Conservation (phyloP, 2,797 vertebrate species). For the Sandelia bainsii region DNA sequence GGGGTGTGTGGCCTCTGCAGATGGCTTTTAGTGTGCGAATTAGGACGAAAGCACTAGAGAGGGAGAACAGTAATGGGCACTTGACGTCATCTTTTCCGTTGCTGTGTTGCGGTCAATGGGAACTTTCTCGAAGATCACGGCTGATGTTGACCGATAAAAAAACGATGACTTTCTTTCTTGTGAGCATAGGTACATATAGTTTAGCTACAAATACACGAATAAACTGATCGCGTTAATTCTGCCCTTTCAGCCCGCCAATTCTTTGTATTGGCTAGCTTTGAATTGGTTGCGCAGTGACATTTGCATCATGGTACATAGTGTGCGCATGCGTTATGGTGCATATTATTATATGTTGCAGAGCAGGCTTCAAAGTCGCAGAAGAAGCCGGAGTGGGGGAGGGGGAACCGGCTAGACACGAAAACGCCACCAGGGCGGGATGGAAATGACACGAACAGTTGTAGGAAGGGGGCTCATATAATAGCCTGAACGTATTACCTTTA, state of each 20-base stretch:
- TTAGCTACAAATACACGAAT: neutral
- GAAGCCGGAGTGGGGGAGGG: conserved; percentile 73
- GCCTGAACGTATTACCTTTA: conserved; percentile 2
- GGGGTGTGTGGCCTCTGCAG: neutral
- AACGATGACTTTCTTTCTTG: neutral
- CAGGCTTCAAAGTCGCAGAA: conserved; percentile 72
- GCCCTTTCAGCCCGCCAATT: conserved; percentile 17
- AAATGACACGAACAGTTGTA: conserved; percentile 66
- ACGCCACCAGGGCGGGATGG: conserved; percentile 66
- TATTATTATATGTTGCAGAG: conserved; percentile 81
- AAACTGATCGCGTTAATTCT: neutral
- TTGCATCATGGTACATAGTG: conserved; percentile 70
- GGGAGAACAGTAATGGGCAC: conserved; percentile 65
- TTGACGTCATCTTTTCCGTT: conserved; percentile 89
- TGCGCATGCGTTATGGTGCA: conserved; percentile 82
- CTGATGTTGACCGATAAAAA: conserved; percentile 21
- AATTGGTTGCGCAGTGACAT: conserved; percentile 87
- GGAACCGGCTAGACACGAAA: conserved; percentile 76
- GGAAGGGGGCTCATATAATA: conserved; percentile 7
- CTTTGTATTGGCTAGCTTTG: conserved; percentile 30
- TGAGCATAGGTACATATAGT: neutral
- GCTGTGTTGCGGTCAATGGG: conserved; percentile 80
- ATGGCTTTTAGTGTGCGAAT: conserved; percentile 26
- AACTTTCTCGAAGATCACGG: conserved; percentile 84
- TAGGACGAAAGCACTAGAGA: conserved; percentile 46